Conservation (phyloP, 2,888 invertebrate genomes). For the Bellardia pandia region DNA sequence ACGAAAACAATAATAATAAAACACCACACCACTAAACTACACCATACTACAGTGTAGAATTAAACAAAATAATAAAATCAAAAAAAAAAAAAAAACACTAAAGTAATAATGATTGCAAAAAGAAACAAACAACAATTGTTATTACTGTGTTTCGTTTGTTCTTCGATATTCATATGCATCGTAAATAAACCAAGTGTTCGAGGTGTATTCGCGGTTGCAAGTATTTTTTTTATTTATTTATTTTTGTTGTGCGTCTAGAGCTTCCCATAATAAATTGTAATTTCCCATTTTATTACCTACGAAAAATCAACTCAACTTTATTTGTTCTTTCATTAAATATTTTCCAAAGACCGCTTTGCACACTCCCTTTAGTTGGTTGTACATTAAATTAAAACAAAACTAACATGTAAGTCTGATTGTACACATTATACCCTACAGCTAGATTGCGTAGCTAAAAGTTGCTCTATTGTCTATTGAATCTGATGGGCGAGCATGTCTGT, state of each 20-base stretch:
- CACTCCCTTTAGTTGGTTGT: slow-evolving; percentile 4
- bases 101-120: neutral
- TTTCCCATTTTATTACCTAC: slow-evolving; percentile 28
- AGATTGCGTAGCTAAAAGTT: too few relatives aligned
- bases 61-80: slow-evolving; percentile 29
- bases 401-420: too few relatives aligned
- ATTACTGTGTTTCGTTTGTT: neutral
- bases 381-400: neutral
- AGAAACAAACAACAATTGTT: neutral
- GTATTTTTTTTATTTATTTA: neutral
- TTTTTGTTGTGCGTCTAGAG: slow-evolving; percentile 13
- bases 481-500: too few relatives aligned
- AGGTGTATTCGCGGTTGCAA: neutral
- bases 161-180: slow-evolving; percentile 3
- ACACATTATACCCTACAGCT: too few relatives aligned
- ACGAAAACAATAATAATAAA: slow-evolving; percentile 43
- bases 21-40: neutral
- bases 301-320: neutral
- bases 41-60: neutral
- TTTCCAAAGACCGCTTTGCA: neutral
- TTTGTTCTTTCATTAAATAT: neutral
- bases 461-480: too few relatives aligned
- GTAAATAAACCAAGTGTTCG: neutral
- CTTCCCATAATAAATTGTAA: slow-evolving; percentile 62
- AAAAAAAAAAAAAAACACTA: neutral